These are phyloP conservation scores for Agapornis canus DNA, from an alignment of 2,797 vertebrate genomes.

Conservation along the genomic window DNA sequence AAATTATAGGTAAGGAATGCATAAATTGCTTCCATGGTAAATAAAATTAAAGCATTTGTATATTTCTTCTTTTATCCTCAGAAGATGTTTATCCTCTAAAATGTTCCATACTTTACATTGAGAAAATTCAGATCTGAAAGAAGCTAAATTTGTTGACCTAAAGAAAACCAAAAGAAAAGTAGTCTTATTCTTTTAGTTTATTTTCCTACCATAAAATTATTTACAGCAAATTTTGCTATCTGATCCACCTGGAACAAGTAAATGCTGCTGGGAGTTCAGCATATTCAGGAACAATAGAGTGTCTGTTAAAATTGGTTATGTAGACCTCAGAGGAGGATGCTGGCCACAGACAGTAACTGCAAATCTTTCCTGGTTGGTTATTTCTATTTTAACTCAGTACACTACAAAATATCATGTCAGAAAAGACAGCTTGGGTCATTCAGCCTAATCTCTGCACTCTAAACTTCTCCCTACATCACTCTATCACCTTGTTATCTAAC, in stretches of 20 bases:
- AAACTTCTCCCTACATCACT: background rate
- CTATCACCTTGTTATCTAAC: background rate
- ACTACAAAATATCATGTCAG: background rate
- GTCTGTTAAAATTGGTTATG: background rate
- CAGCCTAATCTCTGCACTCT: background rate
- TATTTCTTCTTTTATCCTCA: background rate
- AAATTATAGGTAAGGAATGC: background rate
- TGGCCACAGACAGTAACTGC: background rate
- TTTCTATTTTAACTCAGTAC: background rate
- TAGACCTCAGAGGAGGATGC: background rate
- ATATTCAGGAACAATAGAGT: background rate
- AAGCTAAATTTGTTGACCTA: background rate
- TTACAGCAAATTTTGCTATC: background rate
- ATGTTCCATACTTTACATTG: background rate
- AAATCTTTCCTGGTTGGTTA: background rate
- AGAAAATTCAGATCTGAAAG: background rate
- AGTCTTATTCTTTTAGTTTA: background rate
- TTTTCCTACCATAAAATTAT: background rate
- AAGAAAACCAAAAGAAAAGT: background rate
- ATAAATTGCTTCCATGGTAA: slow-evolving; percentile 39
- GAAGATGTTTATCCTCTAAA: background rate
- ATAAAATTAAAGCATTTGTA: slow-evolving; percentile 2
- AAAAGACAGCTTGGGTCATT: background rate
- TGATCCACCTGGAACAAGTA: background rate
- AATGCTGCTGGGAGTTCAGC: background rate